phyloP scores from a whole-genome alignment of 2,888 invertebrate species.

The Dryobotodes eremita region DNA sequence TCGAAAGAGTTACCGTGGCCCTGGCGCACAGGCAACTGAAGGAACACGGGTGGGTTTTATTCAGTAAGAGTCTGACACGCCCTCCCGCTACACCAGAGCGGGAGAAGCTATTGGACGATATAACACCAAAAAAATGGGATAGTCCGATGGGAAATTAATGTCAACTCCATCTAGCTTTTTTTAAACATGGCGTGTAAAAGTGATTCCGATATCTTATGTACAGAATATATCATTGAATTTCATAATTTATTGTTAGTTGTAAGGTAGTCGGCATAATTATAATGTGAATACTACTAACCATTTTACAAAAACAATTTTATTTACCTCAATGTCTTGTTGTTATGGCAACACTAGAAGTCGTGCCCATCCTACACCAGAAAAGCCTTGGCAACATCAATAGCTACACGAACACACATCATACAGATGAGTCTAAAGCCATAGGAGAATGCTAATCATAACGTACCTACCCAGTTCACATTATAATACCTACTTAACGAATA shows the following conservation, averaged over 20 bases:
- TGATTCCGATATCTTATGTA: no score
- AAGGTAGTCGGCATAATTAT: neutral
- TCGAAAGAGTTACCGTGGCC: no score
- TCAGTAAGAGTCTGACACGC: no score
- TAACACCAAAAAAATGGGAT: no score
- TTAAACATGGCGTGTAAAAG: no score
- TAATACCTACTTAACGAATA: constrained; percentile 44
- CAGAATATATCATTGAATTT: no score
- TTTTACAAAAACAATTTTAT: neutral
- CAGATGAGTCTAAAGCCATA: constrained; percentile 26
- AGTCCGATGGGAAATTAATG: no score
- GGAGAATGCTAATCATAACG: constrained; percentile 44
- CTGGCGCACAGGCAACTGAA: no score
- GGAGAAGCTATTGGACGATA: no score
- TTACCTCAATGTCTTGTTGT: constrained; percentile 8
- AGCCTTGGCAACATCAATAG: constrained; percentile 35
- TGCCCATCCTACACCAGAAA: constrained; percentile 36
- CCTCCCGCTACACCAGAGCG: no score
- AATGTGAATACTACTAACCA: neutral
- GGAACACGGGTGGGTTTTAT: no score
- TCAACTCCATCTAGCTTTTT: no score
- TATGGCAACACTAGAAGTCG: constrained; percentile 7
- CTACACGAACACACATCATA: constrained; percentile 26
- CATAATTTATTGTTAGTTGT: neutral
- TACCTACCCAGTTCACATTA: constrained; percentile 15